Evolutionary conservation across 2,888 invertebrate species (phyloP), one percentile per base, ranked within the genome.

Genomic region (Sinopyrophorus schimmeli): DNA sequence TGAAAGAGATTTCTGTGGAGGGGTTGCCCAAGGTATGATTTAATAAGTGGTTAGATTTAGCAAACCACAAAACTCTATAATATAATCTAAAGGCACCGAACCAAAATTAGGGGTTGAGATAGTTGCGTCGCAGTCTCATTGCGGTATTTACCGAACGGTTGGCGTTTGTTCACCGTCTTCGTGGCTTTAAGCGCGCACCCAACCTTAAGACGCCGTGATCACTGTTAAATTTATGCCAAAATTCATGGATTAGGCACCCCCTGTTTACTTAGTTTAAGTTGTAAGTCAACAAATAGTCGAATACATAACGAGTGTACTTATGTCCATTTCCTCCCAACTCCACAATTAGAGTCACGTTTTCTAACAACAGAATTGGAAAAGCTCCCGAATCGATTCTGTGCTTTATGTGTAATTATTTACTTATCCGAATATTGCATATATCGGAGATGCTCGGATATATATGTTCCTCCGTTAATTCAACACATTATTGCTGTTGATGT

Each of bases 201-300:
- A 16, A 44, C 44, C 46, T 40, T 41, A 24, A 18, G 16, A 24
- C 24, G 20, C 35, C 30, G 31, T 46, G 44, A 51, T 37, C 44
- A 49, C 39, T 44, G 57, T 51, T 51, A 48, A 53, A 51, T 55
- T 44, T 54, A 53, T 56, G 40, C 46, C 50, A 46, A 56, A 58
- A 54, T 47, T 53, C 47, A 49, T 46, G 46, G 58, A 60, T 60
- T 60, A 58, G 37, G 40, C 55, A 54, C 59, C 56, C n/a, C 53
- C 40, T 57, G 57, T 55, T 61, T 59, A 51, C 57, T 54, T 55
- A 57, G 53, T 48, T 57, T 58, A 58, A 61, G 54, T 54, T 52
- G 52, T 54, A 27, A 34, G 55, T 54, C 58, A 60, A 60, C 57
- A 60, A 49, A 53, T 55, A 44, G 18, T 40, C 31, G 26, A 47